Evolutionary conservation across 2,888 invertebrate species (phyloP).

Genomic region (Boloria selene): DNA sequence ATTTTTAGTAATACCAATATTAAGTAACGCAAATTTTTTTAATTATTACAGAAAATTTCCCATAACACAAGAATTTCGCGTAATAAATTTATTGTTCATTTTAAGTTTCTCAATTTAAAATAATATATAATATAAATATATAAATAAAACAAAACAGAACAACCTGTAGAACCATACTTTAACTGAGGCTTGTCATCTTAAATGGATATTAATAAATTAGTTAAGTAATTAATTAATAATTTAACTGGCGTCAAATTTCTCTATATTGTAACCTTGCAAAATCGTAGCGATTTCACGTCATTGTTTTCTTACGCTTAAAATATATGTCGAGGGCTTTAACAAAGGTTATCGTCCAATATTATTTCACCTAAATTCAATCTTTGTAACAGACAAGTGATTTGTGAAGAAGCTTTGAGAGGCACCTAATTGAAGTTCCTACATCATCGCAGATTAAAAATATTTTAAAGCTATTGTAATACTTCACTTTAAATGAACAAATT

Average conservation of each 20-base stretch:
- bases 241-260: conserved; percentile 65
- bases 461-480: not conserved
- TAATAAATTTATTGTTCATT: too few species aligned
- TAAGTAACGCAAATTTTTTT: conserved; percentile 8
- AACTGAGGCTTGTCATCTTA: not conserved
- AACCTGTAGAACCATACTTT: not conserved
- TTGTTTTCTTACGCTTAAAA: conserved; percentile 76
- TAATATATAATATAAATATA: too few species aligned
- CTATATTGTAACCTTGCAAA: conserved; percentile 68
- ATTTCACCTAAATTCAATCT: conserved; percentile 26
- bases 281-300: conserved; percentile 77
- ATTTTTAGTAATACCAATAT: conserved; percentile 25
- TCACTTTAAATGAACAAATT: not conserved
- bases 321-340: conserved; percentile 79
- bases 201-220: not conserved
- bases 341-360: conserved; percentile 64
- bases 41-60: not conserved
- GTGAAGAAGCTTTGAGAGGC: conserved; percentile 5
- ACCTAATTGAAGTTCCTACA: not conserved
- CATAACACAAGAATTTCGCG: not conserved
- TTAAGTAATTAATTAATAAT: conserved; percentile 42
- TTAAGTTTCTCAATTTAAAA: too few species aligned
- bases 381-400: conserved; percentile 6
- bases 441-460: conserved; percentile 1
- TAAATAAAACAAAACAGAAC: too few species aligned